phyloP scores from a whole-genome alignment of 1,140 invertebrate genomes.

The Pollicipes pollicipes region DNA sequence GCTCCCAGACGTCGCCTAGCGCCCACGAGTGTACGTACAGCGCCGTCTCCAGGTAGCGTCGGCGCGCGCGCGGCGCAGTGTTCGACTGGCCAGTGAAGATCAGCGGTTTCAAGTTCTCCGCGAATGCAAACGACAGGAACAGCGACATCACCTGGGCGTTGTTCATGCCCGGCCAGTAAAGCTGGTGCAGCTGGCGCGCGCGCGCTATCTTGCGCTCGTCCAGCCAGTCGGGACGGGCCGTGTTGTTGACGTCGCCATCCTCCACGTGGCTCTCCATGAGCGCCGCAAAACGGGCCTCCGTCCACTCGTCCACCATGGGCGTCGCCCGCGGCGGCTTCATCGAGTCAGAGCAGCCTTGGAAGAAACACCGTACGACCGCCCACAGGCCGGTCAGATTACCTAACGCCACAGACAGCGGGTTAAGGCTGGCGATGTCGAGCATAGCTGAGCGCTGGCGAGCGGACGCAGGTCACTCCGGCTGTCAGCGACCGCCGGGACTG shows the following conservation, averaged over 20 bases:
- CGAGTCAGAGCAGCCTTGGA: not conserved
- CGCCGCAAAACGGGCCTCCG: not conserved
- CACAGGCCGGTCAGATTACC: not conserved
- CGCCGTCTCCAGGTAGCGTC: slow-evolving; percentile 51
- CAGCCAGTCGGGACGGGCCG: slow-evolving; percentile 12
- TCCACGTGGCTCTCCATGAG: not conserved
- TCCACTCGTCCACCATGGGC: not conserved
- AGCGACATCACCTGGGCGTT: slow-evolving; percentile 13
- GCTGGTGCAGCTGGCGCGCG: slow-evolving; percentile 12
- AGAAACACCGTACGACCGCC: not conserved
- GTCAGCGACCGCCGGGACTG: too few species aligned
- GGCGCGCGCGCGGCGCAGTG: slow-evolving; percentile 41
- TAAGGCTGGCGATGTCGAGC: not conserved
- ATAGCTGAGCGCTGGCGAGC: too few species aligned
- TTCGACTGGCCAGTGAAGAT: slow-evolving; percentile 31
- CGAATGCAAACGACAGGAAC: slow-evolving; percentile 19
- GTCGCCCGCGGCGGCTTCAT: not conserved
- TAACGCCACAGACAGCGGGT: not conserved
- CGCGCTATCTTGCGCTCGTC: slow-evolving; percentile 10
- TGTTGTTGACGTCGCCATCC: slow-evolving; percentile 12
- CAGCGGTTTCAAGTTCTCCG: slow-evolving; percentile 25
- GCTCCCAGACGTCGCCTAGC: slow-evolving; percentile 36
- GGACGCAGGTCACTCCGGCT: too few species aligned
- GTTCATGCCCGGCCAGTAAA: slow-evolving; percentile 13
- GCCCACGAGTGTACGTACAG: slow-evolving; percentile 57